phyloP scores from a whole-genome alignment of 2,113 vertebrate species.

The Morone saxatilis region DNA sequence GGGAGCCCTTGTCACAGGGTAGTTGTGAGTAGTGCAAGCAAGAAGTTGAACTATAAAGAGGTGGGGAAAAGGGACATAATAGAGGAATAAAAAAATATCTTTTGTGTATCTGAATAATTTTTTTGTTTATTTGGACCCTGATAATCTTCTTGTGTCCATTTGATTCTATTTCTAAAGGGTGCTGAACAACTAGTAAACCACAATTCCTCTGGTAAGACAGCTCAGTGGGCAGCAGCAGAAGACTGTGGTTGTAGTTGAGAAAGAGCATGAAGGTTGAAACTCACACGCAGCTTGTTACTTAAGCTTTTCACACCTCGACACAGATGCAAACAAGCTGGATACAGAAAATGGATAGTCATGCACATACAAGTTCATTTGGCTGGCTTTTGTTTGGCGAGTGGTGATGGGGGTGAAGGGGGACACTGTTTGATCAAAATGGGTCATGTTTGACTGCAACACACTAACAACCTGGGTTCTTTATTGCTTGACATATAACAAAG shows the following conservation, averaged over 20 bases:
- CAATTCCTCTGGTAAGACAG: background rate
- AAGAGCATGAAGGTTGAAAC: constrained; percentile 9
- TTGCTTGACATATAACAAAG: constrained; percentile 8
- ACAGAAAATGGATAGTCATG: background rate
- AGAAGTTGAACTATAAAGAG: background rate
- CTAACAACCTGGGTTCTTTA: background rate
- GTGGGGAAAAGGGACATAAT: too few relatives aligned
- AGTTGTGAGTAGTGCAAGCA: too few relatives aligned
- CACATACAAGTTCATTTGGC: background rate
- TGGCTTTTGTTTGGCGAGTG: constrained; percentile 2
- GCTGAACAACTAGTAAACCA: background rate
- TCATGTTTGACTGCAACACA: constrained; percentile 14
- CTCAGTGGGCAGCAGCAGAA: constrained; percentile 16
- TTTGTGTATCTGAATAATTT: too few relatives aligned
- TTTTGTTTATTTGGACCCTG: background rate
- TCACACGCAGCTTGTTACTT: constrained; percentile 16
- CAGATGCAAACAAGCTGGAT: background rate
- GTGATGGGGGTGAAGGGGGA: background rate
- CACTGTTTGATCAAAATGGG: constrained; percentile 29
- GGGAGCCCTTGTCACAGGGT: too few relatives aligned
- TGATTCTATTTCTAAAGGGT: background rate
- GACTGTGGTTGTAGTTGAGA: background rate
- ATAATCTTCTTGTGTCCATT: background rate
- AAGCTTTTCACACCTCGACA: constrained; percentile 6
- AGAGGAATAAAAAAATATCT: too few relatives aligned